phyloP scores from a whole-genome alignment of 1,140 invertebrate genomes.

The Meloidogyne exigua region DNA sequence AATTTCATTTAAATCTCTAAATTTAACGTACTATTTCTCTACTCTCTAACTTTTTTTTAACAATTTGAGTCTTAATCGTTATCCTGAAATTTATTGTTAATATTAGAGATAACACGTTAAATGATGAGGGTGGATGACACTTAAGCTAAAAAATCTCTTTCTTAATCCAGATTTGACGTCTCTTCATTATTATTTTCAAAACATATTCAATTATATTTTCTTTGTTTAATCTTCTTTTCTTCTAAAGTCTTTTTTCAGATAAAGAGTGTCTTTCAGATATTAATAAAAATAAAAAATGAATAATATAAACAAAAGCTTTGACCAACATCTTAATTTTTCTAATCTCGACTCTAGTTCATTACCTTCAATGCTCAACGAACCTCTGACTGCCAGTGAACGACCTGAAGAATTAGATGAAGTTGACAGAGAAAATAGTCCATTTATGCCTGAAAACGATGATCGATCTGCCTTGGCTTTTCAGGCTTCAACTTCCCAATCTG shows the following conservation, averaged over 20 bases:
- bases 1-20: no score
- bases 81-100: no score
- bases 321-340: conserved; percentile 20
- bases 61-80: background rate
- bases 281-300: background rate
- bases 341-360: conserved; percentile 24
- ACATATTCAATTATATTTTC: background rate
- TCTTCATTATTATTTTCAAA: background rate
- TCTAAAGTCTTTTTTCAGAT: background rate
- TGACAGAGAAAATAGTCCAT: background rate
- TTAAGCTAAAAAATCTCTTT: background rate
- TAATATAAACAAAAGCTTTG: background rate
- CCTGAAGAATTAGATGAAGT: conserved; percentile 6
- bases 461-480: conserved; percentile 7
- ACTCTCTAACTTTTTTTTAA: no score
- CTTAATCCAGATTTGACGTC: background rate
- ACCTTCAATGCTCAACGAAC: conserved; percentile 21
- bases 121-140: background rate
- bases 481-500: conserved; percentile 14
- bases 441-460: conserved; percentile 4
- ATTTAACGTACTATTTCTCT: no score
- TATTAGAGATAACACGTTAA: background rate
- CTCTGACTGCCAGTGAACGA: conserved; percentile 12
- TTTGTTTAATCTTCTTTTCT: background rate
- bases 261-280: conserved; percentile 5